A percentile compares a stretch with the other conserved stretches of the same genome.
Evolutionary conservation across 2,797 vertebrate species (phyloP).

Genomic region (Muraenolepis orangiensis): DNA sequence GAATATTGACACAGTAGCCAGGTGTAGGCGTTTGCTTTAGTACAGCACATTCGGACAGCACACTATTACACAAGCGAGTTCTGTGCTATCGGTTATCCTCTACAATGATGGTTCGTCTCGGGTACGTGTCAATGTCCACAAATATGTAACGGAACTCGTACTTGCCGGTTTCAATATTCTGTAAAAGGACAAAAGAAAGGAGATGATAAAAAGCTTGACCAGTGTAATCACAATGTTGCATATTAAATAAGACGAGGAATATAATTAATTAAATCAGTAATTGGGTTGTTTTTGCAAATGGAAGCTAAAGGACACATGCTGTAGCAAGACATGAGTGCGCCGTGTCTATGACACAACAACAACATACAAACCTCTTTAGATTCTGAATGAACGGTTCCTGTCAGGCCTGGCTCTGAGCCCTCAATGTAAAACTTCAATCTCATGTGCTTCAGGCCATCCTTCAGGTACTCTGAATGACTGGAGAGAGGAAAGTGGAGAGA

Average conservation of each 20-base stretch:
- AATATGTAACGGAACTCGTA: slow-evolving; percentile 90
- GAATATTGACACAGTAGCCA: neutral
- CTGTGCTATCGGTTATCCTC: slow-evolving; percentile 85
- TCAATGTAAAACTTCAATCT: slow-evolving; percentile 94
- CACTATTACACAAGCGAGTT: neutral
- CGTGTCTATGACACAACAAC: neutral
- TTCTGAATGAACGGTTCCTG: slow-evolving; percentile 87
- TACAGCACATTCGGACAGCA: neutral
- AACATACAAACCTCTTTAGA: slow-evolving; percentile 79
- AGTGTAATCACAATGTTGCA: neutral
- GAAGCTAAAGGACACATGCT: neutral
- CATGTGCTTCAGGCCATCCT: slow-evolving; percentile 84
- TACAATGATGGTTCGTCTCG: slow-evolving; percentile 84
- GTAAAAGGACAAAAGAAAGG: slow-evolving; percentile 37
- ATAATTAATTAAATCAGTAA: neutral
- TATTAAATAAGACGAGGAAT: neutral
- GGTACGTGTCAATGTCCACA: slow-evolving; percentile 86
- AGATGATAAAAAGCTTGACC: neutral
- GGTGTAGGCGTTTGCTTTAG: neutral
- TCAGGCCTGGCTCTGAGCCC: slow-evolving; percentile 84
- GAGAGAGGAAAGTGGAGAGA: slow-evolving; percentile 10
- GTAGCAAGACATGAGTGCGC: neutral
- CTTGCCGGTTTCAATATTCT: slow-evolving; percentile 84
- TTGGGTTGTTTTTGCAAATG: neutral
- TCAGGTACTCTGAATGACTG: slow-evolving; percentile 85